Evolutionary conservation across 2,888 invertebrate species (phyloP).

Genomic region (Strigamia crassipes): DNA sequence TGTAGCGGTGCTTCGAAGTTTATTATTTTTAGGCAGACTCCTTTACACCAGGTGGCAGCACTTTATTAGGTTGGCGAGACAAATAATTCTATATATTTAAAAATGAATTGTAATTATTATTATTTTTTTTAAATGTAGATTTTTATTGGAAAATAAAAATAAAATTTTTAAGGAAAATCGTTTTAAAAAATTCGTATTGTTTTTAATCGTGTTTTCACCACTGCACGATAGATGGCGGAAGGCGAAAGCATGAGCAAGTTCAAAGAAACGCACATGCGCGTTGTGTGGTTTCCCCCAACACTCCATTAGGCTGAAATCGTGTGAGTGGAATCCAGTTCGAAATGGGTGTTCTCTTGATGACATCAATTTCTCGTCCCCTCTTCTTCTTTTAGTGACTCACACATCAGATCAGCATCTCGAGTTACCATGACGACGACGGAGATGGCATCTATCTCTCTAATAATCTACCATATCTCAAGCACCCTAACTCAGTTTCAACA

Average conservation of each 20-base stretch:
- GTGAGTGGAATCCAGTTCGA: not conserved
- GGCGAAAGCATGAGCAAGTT: not conserved
- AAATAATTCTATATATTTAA: too few species aligned
- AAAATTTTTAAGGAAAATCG: not conserved
- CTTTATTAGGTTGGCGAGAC: not conserved
- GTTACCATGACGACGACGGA: conserved; percentile 2
- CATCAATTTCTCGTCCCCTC: conserved; percentile 20
- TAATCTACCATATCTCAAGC: conserved; percentile 2
- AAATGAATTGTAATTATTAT: too few species aligned
- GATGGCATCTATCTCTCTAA: conserved; percentile 8
- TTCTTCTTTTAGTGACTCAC: conserved; percentile 26
- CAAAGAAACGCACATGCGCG: conserved; percentile 16
- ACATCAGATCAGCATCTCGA: conserved; percentile 32
- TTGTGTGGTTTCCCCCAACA: not conserved
- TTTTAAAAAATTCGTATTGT: not conserved
- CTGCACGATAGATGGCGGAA: conserved; percentile 19
- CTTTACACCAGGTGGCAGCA: not conserved
- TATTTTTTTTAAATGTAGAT: not conserved
- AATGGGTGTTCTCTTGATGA: conserved; percentile 20
- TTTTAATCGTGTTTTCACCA: not conserved
- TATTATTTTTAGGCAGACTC: not conserved
- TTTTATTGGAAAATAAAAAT: not conserved
- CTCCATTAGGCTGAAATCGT: not conserved
- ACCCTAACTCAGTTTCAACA: conserved; percentile 5
- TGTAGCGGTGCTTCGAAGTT: too few species aligned